Percentiles rank a stretch among this genome's conserved stretches.
Conservation (phyloP, 2,797 vertebrate species). For the Centropyge bicolor region DNA sequence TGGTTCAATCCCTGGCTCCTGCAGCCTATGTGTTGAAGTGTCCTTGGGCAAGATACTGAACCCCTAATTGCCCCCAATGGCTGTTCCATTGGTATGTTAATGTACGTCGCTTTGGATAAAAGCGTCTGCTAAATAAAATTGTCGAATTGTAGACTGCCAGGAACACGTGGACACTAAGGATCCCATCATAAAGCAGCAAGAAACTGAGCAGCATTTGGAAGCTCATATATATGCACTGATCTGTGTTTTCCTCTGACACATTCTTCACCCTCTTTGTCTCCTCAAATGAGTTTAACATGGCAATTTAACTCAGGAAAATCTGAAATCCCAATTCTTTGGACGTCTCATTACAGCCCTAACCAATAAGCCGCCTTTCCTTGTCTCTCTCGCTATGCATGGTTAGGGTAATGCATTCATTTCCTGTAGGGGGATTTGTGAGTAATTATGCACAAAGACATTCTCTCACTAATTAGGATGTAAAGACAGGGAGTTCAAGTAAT, state of each 20-base stretch:
- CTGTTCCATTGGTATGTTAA: too few relatives aligned
- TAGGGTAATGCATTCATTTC: conserved; percentile 79
- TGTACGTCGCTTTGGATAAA: too few relatives aligned
- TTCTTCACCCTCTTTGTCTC: conserved; percentile 69
- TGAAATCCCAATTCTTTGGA: conserved; percentile 72
- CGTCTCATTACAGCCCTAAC: conserved; percentile 67
- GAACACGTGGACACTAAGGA: conserved; percentile 7
- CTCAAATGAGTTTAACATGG: conserved; percentile 69
- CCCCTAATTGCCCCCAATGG: too few relatives aligned
- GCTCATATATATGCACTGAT: conserved; percentile 28
- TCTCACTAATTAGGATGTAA: conserved; percentile 78
- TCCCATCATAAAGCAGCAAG: conserved; percentile 26
- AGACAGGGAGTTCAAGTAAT: conserved; percentile 76
- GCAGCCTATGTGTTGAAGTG: too few relatives aligned
- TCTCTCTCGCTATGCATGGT: conserved; percentile 61
- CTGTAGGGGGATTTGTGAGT: conserved; percentile 81
- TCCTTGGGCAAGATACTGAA: too few relatives aligned
- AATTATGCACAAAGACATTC: conserved; percentile 81
- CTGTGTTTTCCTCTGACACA: conserved; percentile 53
- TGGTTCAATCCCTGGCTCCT: too few relatives aligned
- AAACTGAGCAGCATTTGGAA: conserved; percentile 25
- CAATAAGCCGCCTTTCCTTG: conserved; percentile 71
- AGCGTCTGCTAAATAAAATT: too few relatives aligned
- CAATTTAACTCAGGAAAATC: conserved; percentile 71
- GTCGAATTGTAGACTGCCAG: too few relatives aligned